A percentile compares a stretch with the other conserved stretches of the same genome.
Conservation (phyloP, 2,797 vertebrate species). For the Poecilia velifera region DNA sequence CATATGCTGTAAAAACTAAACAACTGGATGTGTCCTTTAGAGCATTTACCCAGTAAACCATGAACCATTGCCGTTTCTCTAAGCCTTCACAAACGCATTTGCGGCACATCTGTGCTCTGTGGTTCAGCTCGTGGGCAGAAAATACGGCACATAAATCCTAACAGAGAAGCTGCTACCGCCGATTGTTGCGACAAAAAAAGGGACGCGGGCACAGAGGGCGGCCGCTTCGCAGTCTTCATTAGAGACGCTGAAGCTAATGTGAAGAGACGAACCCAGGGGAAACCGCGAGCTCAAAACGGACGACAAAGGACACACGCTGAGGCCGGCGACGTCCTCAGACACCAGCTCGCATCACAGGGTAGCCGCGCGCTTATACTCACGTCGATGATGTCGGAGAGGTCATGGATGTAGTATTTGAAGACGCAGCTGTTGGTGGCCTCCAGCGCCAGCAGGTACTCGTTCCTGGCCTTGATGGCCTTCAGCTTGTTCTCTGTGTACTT, state of each 20-base stretch:
- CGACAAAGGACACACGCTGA: background rate
- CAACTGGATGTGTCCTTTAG: background rate
- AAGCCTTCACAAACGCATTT: background rate
- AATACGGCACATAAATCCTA: constrained; percentile 8
- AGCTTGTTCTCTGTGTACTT: constrained; percentile 98
- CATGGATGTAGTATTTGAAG: constrained; percentile 99
- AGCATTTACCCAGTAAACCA: background rate
- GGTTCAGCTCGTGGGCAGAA: background rate
- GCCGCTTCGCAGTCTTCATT: constrained; percentile 34
- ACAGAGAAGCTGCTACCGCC: constrained; percentile 13
- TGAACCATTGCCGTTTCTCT: background rate
- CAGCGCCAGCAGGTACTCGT: constrained; percentile 95
- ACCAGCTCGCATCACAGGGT: constrained; percentile 1
- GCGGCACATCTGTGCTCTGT: background rate
- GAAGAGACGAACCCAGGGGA: constrained; percentile 38
- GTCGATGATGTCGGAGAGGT: constrained; percentile 97
- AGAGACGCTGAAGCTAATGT: constrained; percentile 47
- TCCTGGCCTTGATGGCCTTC: constrained; percentile 97
- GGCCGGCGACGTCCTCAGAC: background rate
- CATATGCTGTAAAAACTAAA: background rate
- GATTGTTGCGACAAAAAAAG: constrained; percentile 9
- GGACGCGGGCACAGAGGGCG: constrained; percentile 11
- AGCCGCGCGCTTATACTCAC: constrained; percentile 82
- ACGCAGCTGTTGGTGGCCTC: constrained; percentile 96
- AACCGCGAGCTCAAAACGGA: constrained; percentile 5